Evolutionary conservation across 2,888 invertebrate genomes (phyloP), one percentile per base, ranked within the genome.

Genomic region (Tinea semifulvella): DNA sequence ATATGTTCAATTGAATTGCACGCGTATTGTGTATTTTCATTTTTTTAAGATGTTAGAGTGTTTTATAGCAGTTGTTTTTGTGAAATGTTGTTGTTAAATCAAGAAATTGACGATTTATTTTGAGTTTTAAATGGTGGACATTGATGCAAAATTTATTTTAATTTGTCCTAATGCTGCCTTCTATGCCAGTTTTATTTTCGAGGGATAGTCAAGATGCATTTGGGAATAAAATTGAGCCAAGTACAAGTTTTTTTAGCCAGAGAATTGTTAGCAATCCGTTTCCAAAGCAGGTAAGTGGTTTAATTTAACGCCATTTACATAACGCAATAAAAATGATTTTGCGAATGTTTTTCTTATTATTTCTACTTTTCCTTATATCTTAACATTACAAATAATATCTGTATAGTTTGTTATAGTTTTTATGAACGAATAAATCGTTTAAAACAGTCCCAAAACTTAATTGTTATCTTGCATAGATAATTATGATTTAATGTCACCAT

Each of bases 161-260:
- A 36, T 10, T 36, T 3, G 16, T 18, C 20, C 28, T 19, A 20
- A 82, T 82, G 82, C 65, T 82, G 66, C 82, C 82, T 63, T 82
- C 82, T 57, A 82, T 82, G 82, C 82, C 82, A 47, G 59, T 79
- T 50, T 57, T 82, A 56, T 77, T 76, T 52, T 61, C 71, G 25
- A 70, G 73, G 52, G 81, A 81, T 45, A 82, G 80, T 55, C 77
- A 74, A 57, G 80, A 80, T 73, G 77, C 70, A 46, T 80, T 76
- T 52, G 75, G 72, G n/a, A 76, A 75, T 55, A 77, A 69, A 61
- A 68, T 77, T 54, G 65, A 65, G 51, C 69, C 79, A 46, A 72
- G 70, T 54, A 76, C 74, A 31, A 76, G 74, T 57, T 71, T 69
- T 61, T 71, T 71, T 54, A 36, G 18, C 25, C 19, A 11, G 14